These are phyloP conservation scores for Chelonus insularis DNA, from an alignment of 1,140 invertebrate species.

Conservation along the genomic window DNA sequence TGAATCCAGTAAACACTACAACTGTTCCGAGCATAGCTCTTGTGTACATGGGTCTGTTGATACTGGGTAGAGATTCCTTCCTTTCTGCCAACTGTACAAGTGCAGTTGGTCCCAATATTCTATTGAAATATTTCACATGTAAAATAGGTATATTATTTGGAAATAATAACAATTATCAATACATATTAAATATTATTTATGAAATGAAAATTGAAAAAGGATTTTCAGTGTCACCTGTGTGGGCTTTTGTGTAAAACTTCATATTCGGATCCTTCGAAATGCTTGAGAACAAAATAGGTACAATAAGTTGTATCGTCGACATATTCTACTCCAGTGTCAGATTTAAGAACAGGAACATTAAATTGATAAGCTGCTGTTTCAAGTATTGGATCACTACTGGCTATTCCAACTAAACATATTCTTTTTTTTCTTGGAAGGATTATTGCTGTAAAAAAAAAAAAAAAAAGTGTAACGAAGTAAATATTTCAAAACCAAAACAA, in stretches of 20 bases:
- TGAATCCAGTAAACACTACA: conserved; percentile 88
- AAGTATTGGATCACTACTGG: conserved; percentile 60
- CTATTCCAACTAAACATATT: conserved; percentile 66
- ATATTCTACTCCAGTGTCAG: conserved; percentile 65
- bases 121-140: conserved; percentile 53
- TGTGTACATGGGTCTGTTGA: conserved; percentile 81
- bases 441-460: conserved; percentile 38
- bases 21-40: conserved; percentile 82
- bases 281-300: conserved; percentile 72
- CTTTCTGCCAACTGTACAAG: conserved; percentile 73
- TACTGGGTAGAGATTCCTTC: conserved; percentile 70
- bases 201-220: no score
- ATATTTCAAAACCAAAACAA: no score
- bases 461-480: no score
- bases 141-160: conserved; percentile 24
- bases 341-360: conserved; percentile 66
- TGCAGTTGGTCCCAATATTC: conserved; percentile 76
- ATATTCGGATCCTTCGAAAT: conserved; percentile 71
- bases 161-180: conserved; percentile 32
- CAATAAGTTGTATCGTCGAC: conserved; percentile 63
- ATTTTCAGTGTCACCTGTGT: conserved; percentile 58
- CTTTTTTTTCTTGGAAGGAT: conserved; percentile 59
- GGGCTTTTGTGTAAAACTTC: conserved; percentile 67
- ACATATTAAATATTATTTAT: no score
- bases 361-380: conserved; percentile 66